Evolutionary conservation across 53 echinoderm and acorn worm genomes (phyloP), one percentile per base, ranked within the genome.

Genomic region (Luidia sarsii): DNA sequence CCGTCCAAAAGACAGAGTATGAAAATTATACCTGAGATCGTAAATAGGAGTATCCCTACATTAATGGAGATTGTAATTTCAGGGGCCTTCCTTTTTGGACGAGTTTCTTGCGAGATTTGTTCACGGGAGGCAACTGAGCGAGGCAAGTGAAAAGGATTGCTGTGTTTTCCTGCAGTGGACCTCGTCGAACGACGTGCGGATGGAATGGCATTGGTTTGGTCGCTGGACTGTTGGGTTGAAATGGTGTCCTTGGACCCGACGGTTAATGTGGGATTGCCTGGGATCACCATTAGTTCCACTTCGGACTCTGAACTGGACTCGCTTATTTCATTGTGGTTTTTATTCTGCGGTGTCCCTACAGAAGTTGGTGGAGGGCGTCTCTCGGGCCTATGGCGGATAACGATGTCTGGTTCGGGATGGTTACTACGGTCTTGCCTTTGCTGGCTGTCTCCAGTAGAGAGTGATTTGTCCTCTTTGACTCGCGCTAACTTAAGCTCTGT

Each of bases 291-390:
- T 13, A 65, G 15, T 38, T 65, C 39, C 7, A 65, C 32, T 10
- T 62, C 63, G n/a, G 63, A 62, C 28, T 62, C 63, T 16, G 63
- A 62, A 14, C 15, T 16, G n/a, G 63, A 62, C 10, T 62, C 63
- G 9, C 20, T 24, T 6, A 11, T 7, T 5, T 15, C 18, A 41
- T 11, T 7, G 6, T 6, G 6, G 11, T 41, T 41, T n/a, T n/a
- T n/a, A n/a, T n/a, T n/a, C n/a, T n/a, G n/a, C n/a, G n/a, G n/a
- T n/a, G n/a, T 48, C 0, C 15, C 15, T 48, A n/a, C 0, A 16
- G n/a, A n/a, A 16, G 14, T 48, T 48, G 49, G n/a, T n/a, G n/a
- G n/a, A n/a, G n/a, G n/a, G n/a, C n/a, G n/a, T 6, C 6, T 11
- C 6, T 6, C 41, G 6, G 11, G 6, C 11, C 41, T 6, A 7